phyloP scores from a whole-genome alignment of 1,140 invertebrate species.

The Papilio polyxenes region DNA sequence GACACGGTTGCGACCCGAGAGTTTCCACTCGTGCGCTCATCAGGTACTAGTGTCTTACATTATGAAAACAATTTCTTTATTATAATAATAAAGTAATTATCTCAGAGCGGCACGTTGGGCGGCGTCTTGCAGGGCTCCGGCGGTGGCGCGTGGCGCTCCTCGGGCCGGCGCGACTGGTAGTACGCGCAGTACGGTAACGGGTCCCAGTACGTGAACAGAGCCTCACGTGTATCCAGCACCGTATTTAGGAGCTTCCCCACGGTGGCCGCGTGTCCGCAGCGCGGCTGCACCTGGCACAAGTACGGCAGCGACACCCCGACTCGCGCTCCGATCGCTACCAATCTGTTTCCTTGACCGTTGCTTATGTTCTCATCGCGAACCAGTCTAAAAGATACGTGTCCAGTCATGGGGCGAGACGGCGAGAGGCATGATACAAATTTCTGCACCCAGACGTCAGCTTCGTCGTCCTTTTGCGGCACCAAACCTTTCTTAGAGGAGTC shows the following conservation, averaged over 20 bases:
- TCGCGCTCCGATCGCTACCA: slow-evolving; percentile 84
- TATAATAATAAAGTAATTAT: slow-evolving; percentile 52
- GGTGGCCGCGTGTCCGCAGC: slow-evolving; percentile 81
- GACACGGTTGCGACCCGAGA: background rate
- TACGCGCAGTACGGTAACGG: slow-evolving; percentile 91
- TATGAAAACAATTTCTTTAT: slow-evolving; percentile 67
- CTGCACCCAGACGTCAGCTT: slow-evolving; percentile 86
- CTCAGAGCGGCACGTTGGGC: slow-evolving; percentile 76
- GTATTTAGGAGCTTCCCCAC: slow-evolving; percentile 83
- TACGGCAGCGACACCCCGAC: slow-evolving; percentile 89
- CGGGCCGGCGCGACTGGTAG: slow-evolving; percentile 88
- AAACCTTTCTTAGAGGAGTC: slow-evolving; percentile 84
- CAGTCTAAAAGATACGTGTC: slow-evolving; percentile 88
- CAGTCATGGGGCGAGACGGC: slow-evolving; percentile 83
- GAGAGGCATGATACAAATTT: slow-evolving; percentile 85
- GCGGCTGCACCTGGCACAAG: slow-evolving; percentile 85
- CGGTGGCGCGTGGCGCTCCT: slow-evolving; percentile 69
- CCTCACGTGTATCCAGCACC: slow-evolving; percentile 87
- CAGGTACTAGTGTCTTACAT: slow-evolving; percentile 77
- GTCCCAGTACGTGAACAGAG: slow-evolving; percentile 90
- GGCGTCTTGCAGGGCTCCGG: slow-evolving; percentile 73
- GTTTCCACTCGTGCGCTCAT: slow-evolving; percentile 64
- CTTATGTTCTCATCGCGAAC: slow-evolving; percentile 79
- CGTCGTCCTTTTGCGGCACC: slow-evolving; percentile 84
- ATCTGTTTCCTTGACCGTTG: slow-evolving; percentile 68